These are phyloP conservation scores for Butorides virescens DNA, from an alignment of 2,113 vertebrate species.

Conservation along the genomic window DNA sequence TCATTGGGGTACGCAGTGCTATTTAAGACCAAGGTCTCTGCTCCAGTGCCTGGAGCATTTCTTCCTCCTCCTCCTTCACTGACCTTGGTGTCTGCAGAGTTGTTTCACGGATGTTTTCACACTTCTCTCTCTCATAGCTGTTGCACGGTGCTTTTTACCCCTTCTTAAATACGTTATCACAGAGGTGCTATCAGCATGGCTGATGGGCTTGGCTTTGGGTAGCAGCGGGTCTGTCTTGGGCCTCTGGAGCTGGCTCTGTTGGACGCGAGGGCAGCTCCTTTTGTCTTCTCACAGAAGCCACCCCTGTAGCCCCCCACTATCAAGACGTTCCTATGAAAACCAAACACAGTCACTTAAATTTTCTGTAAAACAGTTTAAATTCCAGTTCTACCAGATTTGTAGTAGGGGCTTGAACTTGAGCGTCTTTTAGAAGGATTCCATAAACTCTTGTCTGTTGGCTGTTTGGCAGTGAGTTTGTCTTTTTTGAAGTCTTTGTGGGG, in stretches of 20 bases:
- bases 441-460: neutral
- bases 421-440: neutral
- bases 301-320: neutral
- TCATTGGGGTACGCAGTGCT: neutral
- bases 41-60: neutral
- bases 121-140: neutral
- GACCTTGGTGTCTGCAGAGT: neutral
- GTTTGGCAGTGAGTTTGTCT: neutral
- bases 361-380: neutral
- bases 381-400: neutral
- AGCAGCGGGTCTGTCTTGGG: accelerated
- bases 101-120: neutral
- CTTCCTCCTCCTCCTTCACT: neutral
- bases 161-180: neutral
- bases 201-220: neutral
- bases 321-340: neutral
- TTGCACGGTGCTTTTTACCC: neutral
- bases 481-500: neutral
- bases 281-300: neutral
- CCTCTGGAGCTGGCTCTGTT: neutral
- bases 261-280: neutral
- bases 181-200: accelerated
- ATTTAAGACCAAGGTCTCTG: neutral
- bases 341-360: neutral
- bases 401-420: neutral